Evolutionary conservation across 2,797 vertebrate species (phyloP).

Genomic region (Gorsachius magnificus): DNA sequence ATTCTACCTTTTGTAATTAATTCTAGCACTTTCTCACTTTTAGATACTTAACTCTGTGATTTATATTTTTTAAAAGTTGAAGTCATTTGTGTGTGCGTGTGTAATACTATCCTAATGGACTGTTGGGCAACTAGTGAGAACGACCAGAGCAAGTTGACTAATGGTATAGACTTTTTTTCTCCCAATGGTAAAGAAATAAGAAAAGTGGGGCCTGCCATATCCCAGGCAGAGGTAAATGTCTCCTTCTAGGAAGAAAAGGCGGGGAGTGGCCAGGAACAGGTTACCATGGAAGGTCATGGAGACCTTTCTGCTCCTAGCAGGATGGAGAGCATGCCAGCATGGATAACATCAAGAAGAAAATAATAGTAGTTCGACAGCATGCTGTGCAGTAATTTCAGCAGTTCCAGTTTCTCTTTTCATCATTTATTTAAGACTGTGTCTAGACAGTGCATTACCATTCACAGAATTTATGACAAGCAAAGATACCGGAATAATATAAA

Average conservation of each 20-base stretch:
- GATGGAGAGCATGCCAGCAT: not conserved
- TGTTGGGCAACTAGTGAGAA: not conserved
- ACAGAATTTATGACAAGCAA: conserved; percentile 56
- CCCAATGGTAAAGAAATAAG: not conserved
- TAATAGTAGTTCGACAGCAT: not conserved
- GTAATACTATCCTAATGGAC: not conserved
- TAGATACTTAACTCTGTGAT: not conserved
- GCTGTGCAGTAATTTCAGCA: conserved; percentile 22
- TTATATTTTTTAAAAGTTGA: not conserved
- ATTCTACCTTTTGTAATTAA: not conserved
- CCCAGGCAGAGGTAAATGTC: not conserved
- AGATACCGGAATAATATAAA: conserved; percentile 43
- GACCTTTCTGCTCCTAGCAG: not conserved
- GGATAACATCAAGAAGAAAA: conserved; percentile 2
- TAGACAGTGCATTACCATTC: conserved; percentile 67
- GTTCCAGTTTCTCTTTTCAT: conserved; percentile 60
- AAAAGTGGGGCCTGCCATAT: not conserved
- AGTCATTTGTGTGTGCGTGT: not conserved
- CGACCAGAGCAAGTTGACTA: not conserved
- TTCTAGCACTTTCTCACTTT: not conserved
- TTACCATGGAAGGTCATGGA: not conserved
- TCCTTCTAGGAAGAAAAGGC: not conserved
- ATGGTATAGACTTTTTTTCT: not conserved
- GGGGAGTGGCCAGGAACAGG: not conserved
- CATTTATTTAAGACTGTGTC: conserved; percentile 70